phyloP scores from a whole-genome alignment of 37 sponge, comb jelly and placozoan genomes.

The Chondrosia reniformis region DNA sequence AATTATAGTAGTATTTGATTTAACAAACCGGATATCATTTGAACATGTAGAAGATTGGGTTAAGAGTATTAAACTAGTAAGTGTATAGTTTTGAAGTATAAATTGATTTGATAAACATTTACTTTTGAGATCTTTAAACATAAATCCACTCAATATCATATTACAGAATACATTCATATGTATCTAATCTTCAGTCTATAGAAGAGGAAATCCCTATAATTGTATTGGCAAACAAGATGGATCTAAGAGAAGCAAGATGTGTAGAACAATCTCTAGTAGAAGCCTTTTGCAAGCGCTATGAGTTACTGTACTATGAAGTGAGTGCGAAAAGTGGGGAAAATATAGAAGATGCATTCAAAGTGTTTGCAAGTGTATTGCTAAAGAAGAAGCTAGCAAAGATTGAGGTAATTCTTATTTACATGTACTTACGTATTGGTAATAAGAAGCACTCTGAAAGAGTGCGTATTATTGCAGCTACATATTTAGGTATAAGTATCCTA shows the following conservation, averaged over 20 bases:
- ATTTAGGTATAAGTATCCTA: too few relatives aligned
- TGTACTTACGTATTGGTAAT: too few relatives aligned
- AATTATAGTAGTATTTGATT: constrained; percentile 7
- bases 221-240: constrained; percentile 11
- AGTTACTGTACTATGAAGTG: constrained; percentile 10
- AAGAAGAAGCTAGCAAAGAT: not conserved
- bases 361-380: not conserved
- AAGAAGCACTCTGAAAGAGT: too few relatives aligned
- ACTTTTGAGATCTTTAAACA: too few relatives aligned
- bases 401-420: too few relatives aligned
- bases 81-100: not conserved
- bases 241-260: constrained; percentile 1
- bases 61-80: not conserved
- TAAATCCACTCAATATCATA: too few relatives aligned
- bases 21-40: not conserved
- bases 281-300: not conserved
- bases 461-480: too few relatives aligned
- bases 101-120: too few relatives aligned
- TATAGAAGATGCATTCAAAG: constrained; percentile 4
- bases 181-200: not conserved
- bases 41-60: constrained; percentile 18
- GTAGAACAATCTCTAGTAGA: not conserved
- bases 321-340: constrained; percentile 1
- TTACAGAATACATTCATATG: too few relatives aligned
- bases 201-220: constrained; percentile 2